phyloP scores from a whole-genome alignment of 2,113 vertebrate genomes.

The Erinaceus europaeus region DNA sequence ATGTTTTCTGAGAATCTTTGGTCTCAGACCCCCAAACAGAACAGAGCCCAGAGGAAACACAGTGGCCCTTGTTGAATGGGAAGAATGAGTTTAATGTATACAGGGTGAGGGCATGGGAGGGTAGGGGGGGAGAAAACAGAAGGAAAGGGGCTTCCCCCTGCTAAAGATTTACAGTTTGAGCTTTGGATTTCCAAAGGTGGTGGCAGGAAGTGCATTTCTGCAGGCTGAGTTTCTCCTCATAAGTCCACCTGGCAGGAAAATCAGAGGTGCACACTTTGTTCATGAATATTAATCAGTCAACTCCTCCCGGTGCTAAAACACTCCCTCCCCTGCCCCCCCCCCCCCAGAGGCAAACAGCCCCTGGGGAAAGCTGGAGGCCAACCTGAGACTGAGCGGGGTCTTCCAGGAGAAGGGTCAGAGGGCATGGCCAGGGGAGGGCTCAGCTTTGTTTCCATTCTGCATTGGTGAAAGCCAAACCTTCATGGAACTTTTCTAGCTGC shows the following conservation, averaged over 20 bases:
- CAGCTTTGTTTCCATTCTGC: constrained; percentile 83
- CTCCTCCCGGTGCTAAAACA: constrained; percentile 81
- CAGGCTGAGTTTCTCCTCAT: constrained; percentile 86
- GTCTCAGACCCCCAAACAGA: constrained; percentile 51
- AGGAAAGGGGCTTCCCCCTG: constrained; percentile 59
- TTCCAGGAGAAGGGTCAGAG: constrained; percentile 84
- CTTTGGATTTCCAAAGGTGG: constrained; percentile 71
- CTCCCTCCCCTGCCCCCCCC: constrained; percentile 51
- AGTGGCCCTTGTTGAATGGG: constrained; percentile 72
- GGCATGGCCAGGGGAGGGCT: constrained; percentile 81
- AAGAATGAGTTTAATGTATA: constrained; percentile 80
- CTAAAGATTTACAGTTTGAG: constrained; percentile 78
- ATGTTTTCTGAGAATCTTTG: constrained; percentile 61
- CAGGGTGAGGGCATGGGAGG: not conserved
- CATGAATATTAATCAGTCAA: constrained; percentile 89
- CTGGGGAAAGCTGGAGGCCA: constrained; percentile 73
- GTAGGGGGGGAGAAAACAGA: constrained; percentile 57
- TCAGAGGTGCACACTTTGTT: constrained; percentile 79
- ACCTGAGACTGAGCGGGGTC: constrained; percentile 75
- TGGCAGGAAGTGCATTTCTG: constrained; percentile 68
- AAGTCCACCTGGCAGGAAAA: constrained; percentile 86
- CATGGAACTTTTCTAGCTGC: constrained; percentile 82
- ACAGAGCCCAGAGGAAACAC: constrained; percentile 55
- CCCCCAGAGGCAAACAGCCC: constrained; percentile 69
- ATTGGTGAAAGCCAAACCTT: constrained; percentile 84